These are phyloP conservation scores for Halichoerus grypus DNA, from an alignment of 2,113 vertebrate genomes.

Conservation along the genomic window DNA sequence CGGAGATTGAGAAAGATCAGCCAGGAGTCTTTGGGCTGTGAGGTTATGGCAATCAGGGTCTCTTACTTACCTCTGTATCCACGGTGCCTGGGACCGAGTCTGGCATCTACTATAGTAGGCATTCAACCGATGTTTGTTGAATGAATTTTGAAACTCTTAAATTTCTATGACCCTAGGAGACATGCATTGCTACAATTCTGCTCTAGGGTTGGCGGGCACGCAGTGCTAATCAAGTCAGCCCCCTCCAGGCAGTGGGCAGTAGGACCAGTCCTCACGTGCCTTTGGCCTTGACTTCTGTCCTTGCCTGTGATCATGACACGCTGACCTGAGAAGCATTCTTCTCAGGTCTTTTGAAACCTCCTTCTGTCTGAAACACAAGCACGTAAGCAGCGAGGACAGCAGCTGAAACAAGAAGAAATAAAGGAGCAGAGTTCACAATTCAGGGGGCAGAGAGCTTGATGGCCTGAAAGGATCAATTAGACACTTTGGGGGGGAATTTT, in stretches of 20 bases:
- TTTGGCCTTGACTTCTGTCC: neutral
- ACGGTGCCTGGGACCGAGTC: neutral
- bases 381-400: slow-evolving; percentile 47
- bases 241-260: fast-evolving
- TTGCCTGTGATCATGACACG: neutral
- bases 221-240: neutral
- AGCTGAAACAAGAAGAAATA: neutral
- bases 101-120: neutral
- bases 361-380: slow-evolving; percentile 45
- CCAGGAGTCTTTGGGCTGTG: neutral
- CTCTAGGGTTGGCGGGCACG: neutral
- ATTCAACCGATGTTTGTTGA: neutral
- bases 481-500: neutral
- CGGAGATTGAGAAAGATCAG: neutral
- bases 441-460: slow-evolving; percentile 1
- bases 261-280: too few species aligned
- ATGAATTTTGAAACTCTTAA: neutral
- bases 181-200: neutral
- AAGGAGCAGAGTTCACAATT: slow-evolving; percentile 37
- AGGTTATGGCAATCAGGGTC: neutral
- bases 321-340: neutral
- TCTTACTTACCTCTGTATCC: neutral
- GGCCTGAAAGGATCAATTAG: slow-evolving; percentile 19
- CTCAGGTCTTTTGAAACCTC: neutral
- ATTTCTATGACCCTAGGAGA: neutral